Percentiles rank a stretch among this genome's conserved stretches.
Conservation (phyloP, 2,888 invertebrate species). For the Gandaritis pyraliata region DNA sequence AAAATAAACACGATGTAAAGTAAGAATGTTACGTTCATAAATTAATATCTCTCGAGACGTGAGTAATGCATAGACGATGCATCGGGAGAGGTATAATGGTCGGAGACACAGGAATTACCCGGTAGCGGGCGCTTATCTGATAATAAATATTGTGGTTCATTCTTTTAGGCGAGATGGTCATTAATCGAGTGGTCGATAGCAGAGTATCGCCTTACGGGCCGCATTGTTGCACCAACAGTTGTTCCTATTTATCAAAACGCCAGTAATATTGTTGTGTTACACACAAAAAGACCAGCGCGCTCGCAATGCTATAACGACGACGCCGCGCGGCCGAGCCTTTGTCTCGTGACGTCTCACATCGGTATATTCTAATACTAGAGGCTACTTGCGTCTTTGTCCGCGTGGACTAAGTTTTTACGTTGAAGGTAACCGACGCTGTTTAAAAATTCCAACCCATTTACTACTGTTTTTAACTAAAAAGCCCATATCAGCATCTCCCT, state of each 20-base stretch:
- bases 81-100: constrained; percentile 72
- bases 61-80: constrained; percentile 79
- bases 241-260: constrained; percentile 82
- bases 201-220: constrained; percentile 79
- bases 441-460: no score
- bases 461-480: no score
- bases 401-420: no score
- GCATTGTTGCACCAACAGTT: constrained; percentile 79
- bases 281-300: constrained; percentile 65
- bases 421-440: no score
- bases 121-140: constrained; percentile 81
- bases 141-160: constrained; percentile 84
- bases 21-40: constrained; percentile 66
- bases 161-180: constrained; percentile 83
- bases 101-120: constrained; percentile 80
- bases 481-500: no score
- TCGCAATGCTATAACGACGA: constrained; percentile 63
- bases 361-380: constrained; percentile 72
- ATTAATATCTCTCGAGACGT: constrained; percentile 71
- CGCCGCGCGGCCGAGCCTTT: constrained; percentile 66
- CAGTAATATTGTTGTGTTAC: constrained; percentile 77
- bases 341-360: constrained; percentile 72
- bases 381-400: no score
- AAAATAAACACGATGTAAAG: constrained; percentile 66
- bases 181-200: constrained; percentile 81